Conservation (phyloP, 2,797 vertebrate species). For the Clarias fuscus region DNA sequence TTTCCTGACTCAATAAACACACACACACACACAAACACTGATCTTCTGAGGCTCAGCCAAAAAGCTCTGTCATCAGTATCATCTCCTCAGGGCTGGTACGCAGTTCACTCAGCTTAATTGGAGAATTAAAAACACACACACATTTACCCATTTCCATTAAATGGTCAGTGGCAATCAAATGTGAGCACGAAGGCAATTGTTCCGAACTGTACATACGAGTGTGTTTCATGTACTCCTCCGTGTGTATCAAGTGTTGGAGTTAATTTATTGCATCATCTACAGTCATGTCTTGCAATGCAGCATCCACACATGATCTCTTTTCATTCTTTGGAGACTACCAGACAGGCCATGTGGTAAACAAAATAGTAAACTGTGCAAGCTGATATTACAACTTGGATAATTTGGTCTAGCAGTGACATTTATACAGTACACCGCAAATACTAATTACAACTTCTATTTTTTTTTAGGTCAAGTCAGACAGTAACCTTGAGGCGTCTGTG, state of each 20-base stretch:
- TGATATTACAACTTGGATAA: background rate
- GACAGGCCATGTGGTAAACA: background rate
- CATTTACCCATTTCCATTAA: slow-evolving; percentile 50
- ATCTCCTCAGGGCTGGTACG: slow-evolving; percentile 45
- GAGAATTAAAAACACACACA: slow-evolving; percentile 56
- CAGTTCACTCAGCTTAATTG: slow-evolving; percentile 55
- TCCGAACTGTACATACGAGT: background rate
- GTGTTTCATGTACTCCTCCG: background rate
- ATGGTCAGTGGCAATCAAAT: background rate
- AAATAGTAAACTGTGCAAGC: background rate
- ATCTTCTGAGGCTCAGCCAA: slow-evolving; percentile 53
- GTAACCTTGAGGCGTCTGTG: background rate
- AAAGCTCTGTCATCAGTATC: slow-evolving; percentile 49
- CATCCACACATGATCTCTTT: background rate
- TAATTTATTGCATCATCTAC: background rate
- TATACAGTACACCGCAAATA: background rate
- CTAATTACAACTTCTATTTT: background rate
- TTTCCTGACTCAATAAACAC: slow-evolving; percentile 37
- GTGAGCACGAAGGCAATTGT: background rate
- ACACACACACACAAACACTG: slow-evolving; percentile 21
- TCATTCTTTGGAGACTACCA: background rate
- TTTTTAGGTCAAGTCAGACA: background rate
- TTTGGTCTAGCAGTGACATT: background rate
- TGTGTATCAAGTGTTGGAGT: background rate
- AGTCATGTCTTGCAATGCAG: background rate